Percentiles rank a stretch among this genome's conserved stretches.
phyloP scores from a whole-genome alignment of 2,113 vertebrate genomes.

The Malurus alboscapulatus region DNA sequence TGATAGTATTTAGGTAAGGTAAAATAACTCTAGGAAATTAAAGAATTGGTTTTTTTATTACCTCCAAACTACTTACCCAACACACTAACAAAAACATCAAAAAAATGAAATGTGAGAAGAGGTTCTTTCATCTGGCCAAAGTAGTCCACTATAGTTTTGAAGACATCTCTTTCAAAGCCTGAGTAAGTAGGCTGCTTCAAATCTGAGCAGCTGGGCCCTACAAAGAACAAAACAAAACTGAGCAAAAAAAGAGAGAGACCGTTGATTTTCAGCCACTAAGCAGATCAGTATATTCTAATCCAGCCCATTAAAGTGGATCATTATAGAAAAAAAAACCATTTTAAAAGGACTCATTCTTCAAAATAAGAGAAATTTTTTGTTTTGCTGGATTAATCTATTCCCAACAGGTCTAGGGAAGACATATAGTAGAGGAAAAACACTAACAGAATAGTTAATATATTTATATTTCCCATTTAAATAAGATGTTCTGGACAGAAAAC shows the following conservation, averaged over 20 bases:
- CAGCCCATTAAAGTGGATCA: not conserved
- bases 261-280: not conserved
- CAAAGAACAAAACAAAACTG: not conserved
- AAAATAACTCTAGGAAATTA: not conserved
- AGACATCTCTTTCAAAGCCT: constrained; percentile 87
- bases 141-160: constrained; percentile 84
- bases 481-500: not conserved
- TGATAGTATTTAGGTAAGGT: not conserved
- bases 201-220: constrained; percentile 83
- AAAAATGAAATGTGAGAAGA: constrained; percentile 83
- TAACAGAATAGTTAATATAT: not conserved
- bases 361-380: not conserved
- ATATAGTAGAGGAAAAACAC: not conserved
- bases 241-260: not conserved
- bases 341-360: not conserved
- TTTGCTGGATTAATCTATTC: not conserved
- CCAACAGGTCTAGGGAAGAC: not conserved
- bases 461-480: not conserved
- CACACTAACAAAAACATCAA: constrained; percentile 85
- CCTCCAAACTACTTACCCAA: constrained; percentile 74
- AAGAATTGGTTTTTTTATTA: not conserved
- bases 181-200: constrained; percentile 80
- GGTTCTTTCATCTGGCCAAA: constrained; percentile 83
- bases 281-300: not conserved
- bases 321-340: not conserved